Evolutionary conservation across 2,797 vertebrate genomes (phyloP).

Genomic region (Fundulus diaphanus): DNA sequence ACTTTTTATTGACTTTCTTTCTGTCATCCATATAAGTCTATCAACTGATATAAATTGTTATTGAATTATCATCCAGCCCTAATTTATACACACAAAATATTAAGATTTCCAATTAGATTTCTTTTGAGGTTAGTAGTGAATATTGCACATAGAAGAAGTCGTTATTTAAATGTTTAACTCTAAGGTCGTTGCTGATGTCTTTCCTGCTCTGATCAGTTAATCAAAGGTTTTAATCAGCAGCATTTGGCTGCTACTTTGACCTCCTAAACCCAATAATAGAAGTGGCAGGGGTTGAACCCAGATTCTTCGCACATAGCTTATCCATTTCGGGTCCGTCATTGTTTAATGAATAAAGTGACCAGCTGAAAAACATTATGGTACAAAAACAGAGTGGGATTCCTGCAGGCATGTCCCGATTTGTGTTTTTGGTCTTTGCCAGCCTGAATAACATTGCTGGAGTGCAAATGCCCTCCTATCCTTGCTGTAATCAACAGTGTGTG

Average conservation of each 20-base stretch:
- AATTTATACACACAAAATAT: too few species aligned
- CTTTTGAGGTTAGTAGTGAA: too few species aligned
- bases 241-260: background rate
- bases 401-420: background rate
- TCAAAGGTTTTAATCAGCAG: background rate
- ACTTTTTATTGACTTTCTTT: too few species aligned
- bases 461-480: slow-evolving; percentile 36
- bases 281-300: background rate
- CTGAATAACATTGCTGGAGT: slow-evolving; percentile 17
- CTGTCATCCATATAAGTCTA: too few species aligned
- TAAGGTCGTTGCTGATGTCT: background rate
- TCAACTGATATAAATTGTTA: too few species aligned
- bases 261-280: background rate
- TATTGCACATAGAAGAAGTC: too few species aligned
- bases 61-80: too few species aligned
- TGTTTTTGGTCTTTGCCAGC: slow-evolving; percentile 21
- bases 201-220: background rate
- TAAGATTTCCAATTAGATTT: too few species aligned
- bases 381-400: background rate
- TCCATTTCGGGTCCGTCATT: background rate
- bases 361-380: too few species aligned
- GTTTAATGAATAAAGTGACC: background rate
- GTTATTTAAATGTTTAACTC: background rate
- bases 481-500: slow-evolving; percentile 54
- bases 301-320: background rate